Conservation (phyloP, 2,113 vertebrate species). For the Desmodus rotundus region DNA sequence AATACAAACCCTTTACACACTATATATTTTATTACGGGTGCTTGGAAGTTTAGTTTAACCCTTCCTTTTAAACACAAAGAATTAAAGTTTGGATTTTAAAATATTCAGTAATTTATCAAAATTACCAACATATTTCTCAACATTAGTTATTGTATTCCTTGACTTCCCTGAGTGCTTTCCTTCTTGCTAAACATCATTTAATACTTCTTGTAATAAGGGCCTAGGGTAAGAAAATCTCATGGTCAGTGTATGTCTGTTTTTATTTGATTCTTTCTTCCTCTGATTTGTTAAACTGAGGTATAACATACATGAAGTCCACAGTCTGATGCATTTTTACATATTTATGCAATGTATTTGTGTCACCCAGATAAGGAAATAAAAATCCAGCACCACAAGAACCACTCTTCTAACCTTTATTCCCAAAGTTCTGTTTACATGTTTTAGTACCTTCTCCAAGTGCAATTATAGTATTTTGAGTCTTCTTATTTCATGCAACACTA, state of each 20-base stretch:
- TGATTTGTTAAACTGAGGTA: not conserved
- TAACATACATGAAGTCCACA: not conserved
- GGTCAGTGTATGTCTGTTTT: not conserved
- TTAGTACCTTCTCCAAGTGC: not conserved
- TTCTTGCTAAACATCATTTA: not conserved
- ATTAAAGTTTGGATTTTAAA: not conserved
- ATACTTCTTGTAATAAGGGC: not conserved
- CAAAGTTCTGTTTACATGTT: not conserved
- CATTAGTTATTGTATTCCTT: not conserved
- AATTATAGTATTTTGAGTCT: not conserved
- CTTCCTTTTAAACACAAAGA: not conserved
- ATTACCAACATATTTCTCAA: not conserved
- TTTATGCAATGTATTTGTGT: not conserved
- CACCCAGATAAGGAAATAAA: not conserved
- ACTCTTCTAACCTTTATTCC: not conserved
- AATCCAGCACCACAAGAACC: not conserved
- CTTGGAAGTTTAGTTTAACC: not conserved
- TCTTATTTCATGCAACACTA: not conserved
- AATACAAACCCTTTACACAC: constrained; percentile 6
- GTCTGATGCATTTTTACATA: not conserved
- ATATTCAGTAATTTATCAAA: not conserved
- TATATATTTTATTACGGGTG: not conserved
- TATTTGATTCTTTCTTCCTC: not conserved
- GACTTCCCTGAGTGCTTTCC: not conserved
- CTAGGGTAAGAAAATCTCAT: not conserved